phyloP scores from a whole-genome alignment of 2,113 vertebrate genomes.

The Ictalurus punctatus region DNA sequence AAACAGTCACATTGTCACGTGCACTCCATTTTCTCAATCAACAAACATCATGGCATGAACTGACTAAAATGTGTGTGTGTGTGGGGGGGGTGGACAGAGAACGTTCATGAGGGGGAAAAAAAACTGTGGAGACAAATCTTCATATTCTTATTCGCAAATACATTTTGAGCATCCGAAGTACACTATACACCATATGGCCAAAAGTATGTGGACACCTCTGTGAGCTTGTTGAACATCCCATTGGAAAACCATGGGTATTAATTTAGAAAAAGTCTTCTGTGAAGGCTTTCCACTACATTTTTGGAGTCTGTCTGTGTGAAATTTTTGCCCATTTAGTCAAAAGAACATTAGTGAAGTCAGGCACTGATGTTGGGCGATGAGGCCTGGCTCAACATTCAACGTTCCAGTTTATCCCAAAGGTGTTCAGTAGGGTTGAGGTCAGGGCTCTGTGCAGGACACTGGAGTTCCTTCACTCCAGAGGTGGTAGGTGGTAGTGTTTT shows the following conservation, averaged over 20 bases:
- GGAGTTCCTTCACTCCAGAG: not conserved
- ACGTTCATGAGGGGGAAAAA: not conserved
- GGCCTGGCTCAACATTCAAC: not conserved
- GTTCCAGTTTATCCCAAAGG: not conserved
- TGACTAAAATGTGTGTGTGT: not conserved
- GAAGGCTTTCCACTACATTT: not conserved
- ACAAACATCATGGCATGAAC: not conserved
- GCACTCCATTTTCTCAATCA: slow-evolving; percentile 36
- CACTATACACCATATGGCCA: not conserved
- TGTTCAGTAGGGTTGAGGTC: not conserved
- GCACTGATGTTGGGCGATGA: not conserved
- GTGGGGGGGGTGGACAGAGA: not conserved
- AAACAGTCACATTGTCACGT: slow-evolving; percentile 42
- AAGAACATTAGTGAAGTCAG: not conserved
- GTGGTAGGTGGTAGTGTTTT: not conserved
- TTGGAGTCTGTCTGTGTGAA: not conserved
- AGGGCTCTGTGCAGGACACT: not conserved
- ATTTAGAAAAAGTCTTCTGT: not conserved
- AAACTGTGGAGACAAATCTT: not conserved
- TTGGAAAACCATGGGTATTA: not conserved
- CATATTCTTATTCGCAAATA: not conserved
- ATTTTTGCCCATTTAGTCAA: not conserved
- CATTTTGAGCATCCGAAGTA: not conserved
- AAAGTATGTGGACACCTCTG: not conserved
- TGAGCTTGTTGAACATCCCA: not conserved